Conservation (phyloP, 2,888 invertebrate genomes). For the Schizaphis graminum region DNA sequence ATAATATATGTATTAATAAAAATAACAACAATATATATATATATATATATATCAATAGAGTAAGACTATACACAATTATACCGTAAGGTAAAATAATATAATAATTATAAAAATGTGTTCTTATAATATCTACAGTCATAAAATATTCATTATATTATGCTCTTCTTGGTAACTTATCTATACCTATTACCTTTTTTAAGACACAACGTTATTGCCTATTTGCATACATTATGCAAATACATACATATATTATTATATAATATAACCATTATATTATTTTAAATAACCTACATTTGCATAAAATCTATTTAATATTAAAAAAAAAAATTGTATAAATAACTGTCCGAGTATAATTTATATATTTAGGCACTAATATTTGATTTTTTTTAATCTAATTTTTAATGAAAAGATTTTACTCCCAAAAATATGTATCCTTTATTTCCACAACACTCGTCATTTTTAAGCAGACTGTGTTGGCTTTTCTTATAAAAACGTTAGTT, state of each 20-base stretch:
- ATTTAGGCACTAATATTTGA: not conserved
- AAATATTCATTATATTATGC: not conserved
- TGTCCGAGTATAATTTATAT: not conserved
- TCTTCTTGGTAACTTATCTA: not conserved
- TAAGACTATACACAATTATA: not conserved
- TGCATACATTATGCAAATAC: not conserved
- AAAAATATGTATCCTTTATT: not conserved
- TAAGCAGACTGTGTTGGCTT: not conserved
- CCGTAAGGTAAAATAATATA: not conserved
- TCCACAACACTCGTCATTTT: not conserved
- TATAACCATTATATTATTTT: not conserved
- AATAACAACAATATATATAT: not conserved
- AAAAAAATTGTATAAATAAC: not conserved
- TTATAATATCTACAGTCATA: not conserved
- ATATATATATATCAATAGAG: not conserved
- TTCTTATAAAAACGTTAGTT: not conserved
- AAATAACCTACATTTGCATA: not conserved
- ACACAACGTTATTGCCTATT: not conserved
- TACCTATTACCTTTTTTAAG: not conserved
- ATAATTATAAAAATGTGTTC: not conserved
- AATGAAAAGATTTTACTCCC: not conserved
- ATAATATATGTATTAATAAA: not conserved
- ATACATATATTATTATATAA: no score
- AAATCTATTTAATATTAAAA: not conserved
- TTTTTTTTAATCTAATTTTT: not conserved